phyloP scores from a whole-genome alignment of 1,140 invertebrate species.

The Aphelinus certus region DNA sequence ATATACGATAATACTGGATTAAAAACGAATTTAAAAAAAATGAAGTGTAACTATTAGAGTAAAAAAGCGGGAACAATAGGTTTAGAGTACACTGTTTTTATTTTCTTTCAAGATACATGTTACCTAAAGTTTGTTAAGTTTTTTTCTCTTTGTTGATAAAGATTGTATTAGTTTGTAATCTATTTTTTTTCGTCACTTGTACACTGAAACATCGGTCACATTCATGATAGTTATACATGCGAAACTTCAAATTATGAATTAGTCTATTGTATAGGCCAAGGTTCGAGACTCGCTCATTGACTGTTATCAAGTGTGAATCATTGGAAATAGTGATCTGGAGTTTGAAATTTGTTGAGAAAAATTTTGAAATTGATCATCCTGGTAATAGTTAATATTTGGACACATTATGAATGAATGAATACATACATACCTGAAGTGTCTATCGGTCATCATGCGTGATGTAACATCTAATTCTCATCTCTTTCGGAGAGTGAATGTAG shows the following conservation, averaged over 20 bases:
- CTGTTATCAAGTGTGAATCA: background rate
- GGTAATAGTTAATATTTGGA: too few species aligned
- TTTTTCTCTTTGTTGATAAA: constrained; percentile 30
- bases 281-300: background rate
- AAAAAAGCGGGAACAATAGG: constrained; percentile 27
- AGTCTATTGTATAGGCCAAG: background rate
- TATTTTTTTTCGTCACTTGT: background rate
- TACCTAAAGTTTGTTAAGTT: constrained; percentile 39
- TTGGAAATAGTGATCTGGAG: constrained; percentile 1
- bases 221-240: background rate
- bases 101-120: constrained; percentile 31
- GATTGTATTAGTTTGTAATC: constrained; percentile 27
- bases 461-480: too few species aligned
- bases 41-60: constrained; percentile 4
- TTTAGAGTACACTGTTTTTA: constrained; percentile 24
- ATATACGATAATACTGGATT: constrained; percentile 9
- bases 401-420: too few species aligned
- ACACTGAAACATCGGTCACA: constrained; percentile 8
- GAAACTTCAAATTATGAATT: background rate
- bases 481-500: too few species aligned
- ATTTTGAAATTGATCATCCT: too few species aligned
- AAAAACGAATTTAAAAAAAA: constrained; percentile 12
- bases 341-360: background rate
- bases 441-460: too few species aligned
- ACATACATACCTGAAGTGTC: too few species aligned